These are phyloP conservation scores for Neoarius graeffei DNA, from an alignment of 2,113 vertebrate species.

Conservation along the genomic window DNA sequence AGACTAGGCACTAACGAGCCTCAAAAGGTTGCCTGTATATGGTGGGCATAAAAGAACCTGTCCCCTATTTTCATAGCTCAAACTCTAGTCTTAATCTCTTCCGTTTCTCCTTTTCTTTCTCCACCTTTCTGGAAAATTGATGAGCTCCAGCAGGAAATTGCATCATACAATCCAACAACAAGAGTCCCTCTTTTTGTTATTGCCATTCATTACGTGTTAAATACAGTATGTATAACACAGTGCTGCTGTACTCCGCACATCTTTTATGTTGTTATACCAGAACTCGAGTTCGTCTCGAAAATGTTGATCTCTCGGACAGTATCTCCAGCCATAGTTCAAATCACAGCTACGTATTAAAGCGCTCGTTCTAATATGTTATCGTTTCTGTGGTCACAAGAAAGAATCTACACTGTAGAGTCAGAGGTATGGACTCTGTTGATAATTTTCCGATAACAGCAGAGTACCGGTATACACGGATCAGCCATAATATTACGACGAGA, in stretches of 20 bases:
- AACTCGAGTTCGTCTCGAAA: too few species aligned
- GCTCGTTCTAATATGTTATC: too few species aligned
- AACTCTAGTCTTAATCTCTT: background rate
- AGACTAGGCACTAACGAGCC: background rate
- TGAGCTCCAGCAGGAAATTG: background rate
- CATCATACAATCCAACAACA: background rate
- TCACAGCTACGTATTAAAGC: too few species aligned
- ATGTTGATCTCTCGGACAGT: background rate
- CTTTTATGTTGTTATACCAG: too few species aligned
- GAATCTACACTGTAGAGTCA: too few species aligned
- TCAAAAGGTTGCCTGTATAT: constrained; percentile 5
- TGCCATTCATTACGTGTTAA: background rate
- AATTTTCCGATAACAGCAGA: too few species aligned
- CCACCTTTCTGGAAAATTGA: background rate
- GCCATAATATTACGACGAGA: too few species aligned
- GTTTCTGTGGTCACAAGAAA: too few species aligned
- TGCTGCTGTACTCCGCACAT: too few species aligned
- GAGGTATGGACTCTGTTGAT: too few species aligned
- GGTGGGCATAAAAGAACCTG: background rate
- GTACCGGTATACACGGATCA: too few species aligned
- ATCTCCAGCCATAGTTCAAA: background rate
- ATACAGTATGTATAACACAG: too few species aligned
- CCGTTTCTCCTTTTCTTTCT: background rate
- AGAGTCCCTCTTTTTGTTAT: background rate
- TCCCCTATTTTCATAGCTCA: background rate